Conservation (phyloP, 2,797 vertebrate genomes). For the Phalloptychus januarius region DNA sequence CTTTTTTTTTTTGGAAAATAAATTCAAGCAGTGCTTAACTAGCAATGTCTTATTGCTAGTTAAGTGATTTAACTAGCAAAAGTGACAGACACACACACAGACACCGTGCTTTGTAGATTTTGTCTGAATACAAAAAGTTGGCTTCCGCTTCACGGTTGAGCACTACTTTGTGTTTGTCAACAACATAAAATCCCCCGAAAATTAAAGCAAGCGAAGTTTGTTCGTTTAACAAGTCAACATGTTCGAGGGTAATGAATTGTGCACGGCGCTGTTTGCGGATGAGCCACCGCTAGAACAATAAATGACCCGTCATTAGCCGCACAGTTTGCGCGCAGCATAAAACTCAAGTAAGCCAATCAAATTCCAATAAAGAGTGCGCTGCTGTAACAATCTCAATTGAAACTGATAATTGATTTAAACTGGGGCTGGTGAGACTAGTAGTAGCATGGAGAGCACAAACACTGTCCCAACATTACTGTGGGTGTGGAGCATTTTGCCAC, state of each 20-base stretch:
- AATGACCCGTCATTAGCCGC: not conserved
- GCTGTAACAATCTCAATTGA: not conserved
- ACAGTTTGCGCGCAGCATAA: not conserved
- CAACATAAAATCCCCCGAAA: not conserved
- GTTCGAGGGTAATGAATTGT: not conserved
- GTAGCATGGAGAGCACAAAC: not conserved
- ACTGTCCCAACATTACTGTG: constrained; percentile 2
- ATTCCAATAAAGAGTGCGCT: not conserved
- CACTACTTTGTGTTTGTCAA: not conserved
- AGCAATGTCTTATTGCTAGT: too few relatives aligned
- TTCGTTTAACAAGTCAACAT: not conserved
- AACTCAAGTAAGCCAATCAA: not conserved
- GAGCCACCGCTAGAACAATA: not conserved
- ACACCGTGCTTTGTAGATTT: not conserved
- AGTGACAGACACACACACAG: not conserved
- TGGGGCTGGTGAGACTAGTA: not conserved
- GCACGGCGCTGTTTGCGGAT: not conserved
- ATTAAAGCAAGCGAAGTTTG: not conserved
- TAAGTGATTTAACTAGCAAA: not conserved
- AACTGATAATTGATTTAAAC: not conserved
- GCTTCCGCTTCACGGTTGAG: not conserved
- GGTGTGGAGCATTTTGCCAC: constrained; percentile 52
- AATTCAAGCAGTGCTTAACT: not conserved
- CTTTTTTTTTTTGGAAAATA: not conserved
- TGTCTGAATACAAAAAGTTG: not conserved